Evolutionary conservation across 1,140 invertebrate genomes (phyloP).

Genomic region (Sitobion miscanthi): DNA sequence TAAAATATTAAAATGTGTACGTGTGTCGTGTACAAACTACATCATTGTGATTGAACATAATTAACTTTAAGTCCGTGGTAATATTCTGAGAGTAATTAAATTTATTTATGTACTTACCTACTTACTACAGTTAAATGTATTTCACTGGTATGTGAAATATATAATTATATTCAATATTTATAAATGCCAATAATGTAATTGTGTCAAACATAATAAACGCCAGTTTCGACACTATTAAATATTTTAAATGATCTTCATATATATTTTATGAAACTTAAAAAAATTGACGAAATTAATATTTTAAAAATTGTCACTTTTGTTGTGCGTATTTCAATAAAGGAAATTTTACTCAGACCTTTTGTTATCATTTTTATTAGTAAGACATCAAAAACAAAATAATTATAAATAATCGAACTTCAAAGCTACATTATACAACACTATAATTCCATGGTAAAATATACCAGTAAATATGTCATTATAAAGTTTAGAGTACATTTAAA

Average conservation of each 20-base stretch:
- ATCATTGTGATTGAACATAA: background rate
- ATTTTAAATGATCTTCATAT: background rate
- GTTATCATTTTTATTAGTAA: background rate
- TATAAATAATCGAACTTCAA: background rate
- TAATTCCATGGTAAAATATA: background rate
- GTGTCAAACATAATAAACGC: background rate
- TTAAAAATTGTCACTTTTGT: background rate
- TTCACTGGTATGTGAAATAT: background rate
- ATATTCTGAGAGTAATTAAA: background rate
- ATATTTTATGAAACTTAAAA: background rate
- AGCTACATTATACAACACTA: background rate
- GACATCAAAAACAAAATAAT: background rate
- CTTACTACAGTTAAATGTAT: background rate
- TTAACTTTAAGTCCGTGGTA: background rate
- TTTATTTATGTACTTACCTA: background rate
- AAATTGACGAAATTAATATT: background rate
- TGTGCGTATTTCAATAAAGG: background rate
- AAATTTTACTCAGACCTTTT: background rate
- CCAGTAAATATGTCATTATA: constrained; percentile 3
- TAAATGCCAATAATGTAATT: background rate
- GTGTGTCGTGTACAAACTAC: background rate
- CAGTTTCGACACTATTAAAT: background rate
- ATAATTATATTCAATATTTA: background rate
- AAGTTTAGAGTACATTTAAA: background rate
- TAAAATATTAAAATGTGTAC: background rate